Conservation (phyloP, 1,140 invertebrate genomes). For the Macrobrachium nipponense region DNA sequence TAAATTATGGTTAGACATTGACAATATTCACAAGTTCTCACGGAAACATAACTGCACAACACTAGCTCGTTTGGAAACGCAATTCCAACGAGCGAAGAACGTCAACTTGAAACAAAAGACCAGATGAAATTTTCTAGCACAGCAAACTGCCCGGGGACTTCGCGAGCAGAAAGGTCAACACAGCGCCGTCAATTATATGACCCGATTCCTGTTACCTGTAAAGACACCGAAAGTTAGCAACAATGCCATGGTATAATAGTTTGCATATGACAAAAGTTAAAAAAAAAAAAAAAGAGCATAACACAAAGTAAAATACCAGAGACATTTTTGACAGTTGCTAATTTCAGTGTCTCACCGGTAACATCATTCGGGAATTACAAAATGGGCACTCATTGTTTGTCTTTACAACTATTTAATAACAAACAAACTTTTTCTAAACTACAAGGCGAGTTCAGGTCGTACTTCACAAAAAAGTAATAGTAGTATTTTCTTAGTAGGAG, state of each 20-base stretch:
- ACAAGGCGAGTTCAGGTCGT: no score
- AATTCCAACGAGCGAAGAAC: no score
- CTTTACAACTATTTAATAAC: neutral
- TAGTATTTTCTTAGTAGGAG: no score
- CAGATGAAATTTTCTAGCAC: no score
- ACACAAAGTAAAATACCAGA: constrained; percentile 23
- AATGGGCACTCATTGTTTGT: neutral
- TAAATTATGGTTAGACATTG: no score
- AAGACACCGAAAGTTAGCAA: constrained; percentile 62
- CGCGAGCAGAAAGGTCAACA: neutral
- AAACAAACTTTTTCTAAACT: no score
- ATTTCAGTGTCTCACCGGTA: constrained; percentile 59
- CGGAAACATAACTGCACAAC: no score
- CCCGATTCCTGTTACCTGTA: constrained; percentile 56
- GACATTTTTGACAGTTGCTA: constrained; percentile 39
- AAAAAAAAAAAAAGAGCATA: constrained; percentile 4
- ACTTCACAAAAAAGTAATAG: no score
- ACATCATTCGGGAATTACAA: constrained; percentile 34
- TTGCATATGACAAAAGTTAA: constrained; percentile 4
- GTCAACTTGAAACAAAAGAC: no score
- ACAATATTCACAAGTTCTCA: no score
- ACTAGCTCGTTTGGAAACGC: no score
- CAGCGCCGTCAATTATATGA: constrained; percentile 22
- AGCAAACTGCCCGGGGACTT: no score
- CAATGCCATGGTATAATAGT: constrained; percentile 33